Evolutionary conservation across 2,888 invertebrate species (phyloP).

Genomic region (Euproctis similis): DNA sequence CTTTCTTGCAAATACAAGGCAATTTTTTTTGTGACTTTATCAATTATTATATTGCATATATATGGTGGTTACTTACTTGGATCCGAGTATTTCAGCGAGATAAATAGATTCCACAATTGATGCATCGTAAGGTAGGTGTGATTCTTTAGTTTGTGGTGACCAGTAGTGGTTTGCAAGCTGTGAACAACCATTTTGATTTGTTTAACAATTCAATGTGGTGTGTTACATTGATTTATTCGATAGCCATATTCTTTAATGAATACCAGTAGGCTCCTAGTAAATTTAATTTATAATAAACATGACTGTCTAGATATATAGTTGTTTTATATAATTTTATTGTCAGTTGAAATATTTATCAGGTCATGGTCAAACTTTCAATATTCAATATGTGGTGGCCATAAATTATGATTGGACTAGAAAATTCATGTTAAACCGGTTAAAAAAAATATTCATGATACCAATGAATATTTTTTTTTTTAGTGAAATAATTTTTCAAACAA

Average conservation of each 20-base stretch:
- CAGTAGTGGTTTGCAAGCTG: constrained; percentile 95
- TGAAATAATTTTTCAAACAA: too few relatives aligned
- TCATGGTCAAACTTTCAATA: too few relatives aligned
- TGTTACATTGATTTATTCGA: constrained; percentile 57
- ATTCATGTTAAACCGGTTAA: too few relatives aligned
- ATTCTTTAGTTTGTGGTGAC: constrained; percentile 87
- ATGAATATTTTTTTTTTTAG: too few relatives aligned
- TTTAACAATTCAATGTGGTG: constrained; percentile 54
- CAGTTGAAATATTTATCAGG: too few relatives aligned
- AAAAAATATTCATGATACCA: too few relatives aligned
- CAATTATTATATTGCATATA: constrained; percentile 7
- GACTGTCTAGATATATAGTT: constrained; percentile 25
- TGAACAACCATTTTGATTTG: constrained; percentile 57
- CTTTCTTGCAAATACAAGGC: constrained; percentile 22
- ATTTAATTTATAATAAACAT: constrained; percentile 13
- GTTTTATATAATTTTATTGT: too few relatives aligned
- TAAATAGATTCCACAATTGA: constrained; percentile 93
- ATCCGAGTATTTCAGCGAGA: constrained; percentile 87
- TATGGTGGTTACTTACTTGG: constrained; percentile 76
- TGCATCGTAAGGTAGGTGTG: constrained; percentile 84
- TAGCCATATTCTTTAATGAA: constrained; percentile 20
- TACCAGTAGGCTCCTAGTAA: constrained; percentile 55
- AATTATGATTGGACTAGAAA: too few relatives aligned
- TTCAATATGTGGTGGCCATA: too few relatives aligned
- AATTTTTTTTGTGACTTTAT: constrained; percentile 13